Evolutionary conservation across 2,113 vertebrate genomes (phyloP).

Genomic region (Numida meleagris): DNA sequence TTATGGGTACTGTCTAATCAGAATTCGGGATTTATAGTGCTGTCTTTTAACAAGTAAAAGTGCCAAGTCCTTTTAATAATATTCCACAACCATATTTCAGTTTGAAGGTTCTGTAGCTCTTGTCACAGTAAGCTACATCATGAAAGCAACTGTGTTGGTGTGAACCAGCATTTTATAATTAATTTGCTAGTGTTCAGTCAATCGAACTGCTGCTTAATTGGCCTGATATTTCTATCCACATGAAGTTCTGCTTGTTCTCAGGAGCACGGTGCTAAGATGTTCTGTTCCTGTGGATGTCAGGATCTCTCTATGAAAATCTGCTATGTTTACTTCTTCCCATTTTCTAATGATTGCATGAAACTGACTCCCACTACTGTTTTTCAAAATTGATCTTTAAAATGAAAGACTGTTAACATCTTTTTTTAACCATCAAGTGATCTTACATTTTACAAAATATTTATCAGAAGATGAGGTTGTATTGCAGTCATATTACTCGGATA

Average conservation of each 20-base stretch:
- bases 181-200: not conserved
- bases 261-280: not conserved
- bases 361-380: not conserved
- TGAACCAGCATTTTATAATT: constrained; percentile 13
- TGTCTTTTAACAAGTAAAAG: not conserved
- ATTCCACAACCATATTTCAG: not conserved
- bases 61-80: not conserved
- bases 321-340: not conserved
- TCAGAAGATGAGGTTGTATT: not conserved
- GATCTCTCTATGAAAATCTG: not conserved
- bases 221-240: not conserved
- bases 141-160: constrained; percentile 9
- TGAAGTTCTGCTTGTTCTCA: not conserved
- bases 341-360: not conserved
- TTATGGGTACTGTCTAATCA: not conserved
- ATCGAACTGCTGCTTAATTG: not conserved
- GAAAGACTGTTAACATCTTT: not conserved
- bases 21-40: not conserved
- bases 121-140: not conserved
- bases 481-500: fast-evolving
- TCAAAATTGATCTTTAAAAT: not conserved
- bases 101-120: not conserved
- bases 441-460: not conserved
- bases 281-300: not conserved
- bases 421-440: not conserved